A percentile compares a stretch with the other conserved stretches of the same genome.
Evolutionary conservation across 2,888 invertebrate species (phyloP).

Genomic region (Ormia ochracea): DNA sequence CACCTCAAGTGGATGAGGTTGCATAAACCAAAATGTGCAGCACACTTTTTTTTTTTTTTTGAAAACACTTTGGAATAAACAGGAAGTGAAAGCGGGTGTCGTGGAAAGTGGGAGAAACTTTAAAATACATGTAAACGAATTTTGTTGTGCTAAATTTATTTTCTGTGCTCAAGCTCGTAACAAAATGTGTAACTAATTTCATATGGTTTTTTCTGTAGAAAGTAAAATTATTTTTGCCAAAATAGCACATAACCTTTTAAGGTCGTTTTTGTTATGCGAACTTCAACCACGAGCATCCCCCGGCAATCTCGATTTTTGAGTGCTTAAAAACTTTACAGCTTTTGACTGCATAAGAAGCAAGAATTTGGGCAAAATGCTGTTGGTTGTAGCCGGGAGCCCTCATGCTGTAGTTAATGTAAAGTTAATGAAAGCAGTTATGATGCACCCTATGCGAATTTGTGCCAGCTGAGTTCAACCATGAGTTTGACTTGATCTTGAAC

Average conservation of each 20-base stretch:
- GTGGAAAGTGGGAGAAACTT: neutral
- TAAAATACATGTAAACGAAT: constrained; percentile 17
- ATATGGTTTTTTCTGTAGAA: neutral
- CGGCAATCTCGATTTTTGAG: constrained; percentile 32
- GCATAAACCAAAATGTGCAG: constrained; percentile 31
- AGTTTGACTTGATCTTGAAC: no score
- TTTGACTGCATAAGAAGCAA: neutral
- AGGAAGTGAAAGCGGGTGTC: neutral
- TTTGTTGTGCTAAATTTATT: constrained; percentile 14
- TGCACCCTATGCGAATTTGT: no score
- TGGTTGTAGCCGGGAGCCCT: neutral
- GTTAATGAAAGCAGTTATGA: no score
- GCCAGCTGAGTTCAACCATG: no score
- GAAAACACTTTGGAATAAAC: neutral
- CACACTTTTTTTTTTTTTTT: constrained; percentile 35
- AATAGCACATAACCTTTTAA: neutral
- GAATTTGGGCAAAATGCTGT: neutral
- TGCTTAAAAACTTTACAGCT: neutral
- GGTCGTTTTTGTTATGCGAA: neutral
- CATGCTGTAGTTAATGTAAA: no score
- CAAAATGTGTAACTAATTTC: constrained; percentile 28
- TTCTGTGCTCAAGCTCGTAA: neutral
- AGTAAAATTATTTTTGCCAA: neutral
- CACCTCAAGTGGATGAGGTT: constrained; percentile 29
- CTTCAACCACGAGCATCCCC: neutral